These are phyloP conservation scores for Agrochola litura DNA, from an alignment of 2,888 invertebrate genomes.

Conservation along the genomic window DNA sequence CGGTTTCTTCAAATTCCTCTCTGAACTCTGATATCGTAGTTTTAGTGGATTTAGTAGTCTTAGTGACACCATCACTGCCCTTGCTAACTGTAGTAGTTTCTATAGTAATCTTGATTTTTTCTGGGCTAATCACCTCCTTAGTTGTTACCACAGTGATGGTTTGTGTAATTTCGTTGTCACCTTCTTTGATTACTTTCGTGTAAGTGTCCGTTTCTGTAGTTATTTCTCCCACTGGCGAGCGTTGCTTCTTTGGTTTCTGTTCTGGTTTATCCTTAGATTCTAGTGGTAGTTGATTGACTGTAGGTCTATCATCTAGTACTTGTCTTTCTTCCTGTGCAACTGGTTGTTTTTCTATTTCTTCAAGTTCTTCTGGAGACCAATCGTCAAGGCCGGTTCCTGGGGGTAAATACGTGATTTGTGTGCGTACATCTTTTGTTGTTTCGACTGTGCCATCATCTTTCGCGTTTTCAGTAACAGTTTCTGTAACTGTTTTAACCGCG, in stretches of 20 bases:
- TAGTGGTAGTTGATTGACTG: slow-evolving; percentile 72
- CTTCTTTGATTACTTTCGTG: slow-evolving; percentile 85
- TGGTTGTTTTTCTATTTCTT: slow-evolving; percentile 83
- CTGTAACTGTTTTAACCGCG: slow-evolving; percentile 86
- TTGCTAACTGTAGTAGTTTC: slow-evolving; percentile 88
- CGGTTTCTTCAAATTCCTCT: slow-evolving; percentile 87
- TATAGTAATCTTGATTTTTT: slow-evolving; percentile 86
- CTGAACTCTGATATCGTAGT: slow-evolving; percentile 88
- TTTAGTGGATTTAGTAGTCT: slow-evolving; percentile 89
- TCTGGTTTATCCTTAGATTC: slow-evolving; percentile 73
- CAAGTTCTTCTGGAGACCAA: slow-evolving; percentile 86
- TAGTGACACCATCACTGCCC: slow-evolving; percentile 85
- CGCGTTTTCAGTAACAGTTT: slow-evolving; percentile 86
- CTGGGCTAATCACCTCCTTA: slow-evolving; percentile 87
- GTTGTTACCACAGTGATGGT: slow-evolving; percentile 88
- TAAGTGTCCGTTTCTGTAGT: slow-evolving; percentile 87
- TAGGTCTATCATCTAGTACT: slow-evolving; percentile 72
- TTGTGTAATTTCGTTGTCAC: slow-evolving; percentile 86
- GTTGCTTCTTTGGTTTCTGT: slow-evolving; percentile 80
- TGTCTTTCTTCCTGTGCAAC: slow-evolving; percentile 72
- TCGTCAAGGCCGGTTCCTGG: slow-evolving; percentile 86
- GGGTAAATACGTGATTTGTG: slow-evolving; percentile 88
- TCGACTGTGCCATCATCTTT: slow-evolving; percentile 85
- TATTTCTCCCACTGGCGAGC: slow-evolving; percentile 87
- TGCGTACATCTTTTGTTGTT: slow-evolving; percentile 87